Percentiles rank a stretch among this genome's conserved stretches.
These are phyloP conservation scores for Alauda arvensis DNA, from an alignment of 2,797 vertebrate species.

Conservation along the genomic window DNA sequence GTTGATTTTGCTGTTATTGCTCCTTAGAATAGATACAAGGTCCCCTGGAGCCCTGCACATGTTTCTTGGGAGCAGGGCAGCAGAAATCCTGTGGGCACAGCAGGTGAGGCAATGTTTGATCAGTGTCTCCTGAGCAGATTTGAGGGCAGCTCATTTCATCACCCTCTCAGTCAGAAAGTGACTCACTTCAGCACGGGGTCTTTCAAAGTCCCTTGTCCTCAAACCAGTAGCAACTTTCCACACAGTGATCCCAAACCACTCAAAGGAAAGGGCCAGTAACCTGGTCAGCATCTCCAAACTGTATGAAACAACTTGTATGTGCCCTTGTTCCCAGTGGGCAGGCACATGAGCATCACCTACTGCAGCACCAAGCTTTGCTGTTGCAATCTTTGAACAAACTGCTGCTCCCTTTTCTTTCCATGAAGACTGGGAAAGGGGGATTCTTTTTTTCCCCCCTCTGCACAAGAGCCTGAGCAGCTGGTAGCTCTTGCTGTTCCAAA, in stretches of 20 bases:
- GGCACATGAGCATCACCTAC: accelerated
- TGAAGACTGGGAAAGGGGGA: not conserved
- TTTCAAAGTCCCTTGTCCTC: not conserved
- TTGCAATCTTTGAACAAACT: not conserved
- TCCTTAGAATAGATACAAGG: not conserved
- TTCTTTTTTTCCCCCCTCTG: not conserved
- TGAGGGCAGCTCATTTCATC: not conserved
- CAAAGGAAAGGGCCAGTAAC: not conserved
- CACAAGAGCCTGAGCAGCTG: not conserved
- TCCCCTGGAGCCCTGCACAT: not conserved
- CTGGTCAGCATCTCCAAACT: not conserved
- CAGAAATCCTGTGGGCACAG: not conserved
- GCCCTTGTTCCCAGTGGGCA: accelerated
- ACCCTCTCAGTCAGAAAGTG: accelerated
- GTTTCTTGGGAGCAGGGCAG: not conserved
- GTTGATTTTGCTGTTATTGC: not conserved
- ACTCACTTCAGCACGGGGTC: accelerated
- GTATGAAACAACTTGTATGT: accelerated
- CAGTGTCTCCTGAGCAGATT: not conserved
- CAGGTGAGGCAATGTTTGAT: not conserved
- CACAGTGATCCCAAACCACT: not conserved
- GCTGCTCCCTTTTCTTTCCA: not conserved
- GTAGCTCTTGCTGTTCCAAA: not conserved
- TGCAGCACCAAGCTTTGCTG: not conserved
- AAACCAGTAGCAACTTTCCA: not conserved